phyloP scores from a whole-genome alignment of 2,797 vertebrate species.

The Pygocentrus nattereri region DNA sequence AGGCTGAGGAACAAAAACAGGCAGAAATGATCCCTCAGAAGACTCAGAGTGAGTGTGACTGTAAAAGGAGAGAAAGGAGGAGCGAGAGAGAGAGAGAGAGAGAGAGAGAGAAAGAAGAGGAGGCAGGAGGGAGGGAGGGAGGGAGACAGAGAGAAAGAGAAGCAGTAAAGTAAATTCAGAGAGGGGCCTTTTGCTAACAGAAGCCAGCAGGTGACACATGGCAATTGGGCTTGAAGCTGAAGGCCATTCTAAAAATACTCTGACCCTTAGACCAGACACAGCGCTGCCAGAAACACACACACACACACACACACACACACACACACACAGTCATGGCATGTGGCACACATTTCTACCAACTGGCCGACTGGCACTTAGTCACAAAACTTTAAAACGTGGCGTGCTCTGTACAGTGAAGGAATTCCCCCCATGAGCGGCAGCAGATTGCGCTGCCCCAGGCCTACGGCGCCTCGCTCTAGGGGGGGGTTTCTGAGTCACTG shows the following conservation, averaged over 20 bases:
- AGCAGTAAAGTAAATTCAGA: neutral
- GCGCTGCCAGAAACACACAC: constrained; percentile 29
- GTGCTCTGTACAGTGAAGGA: constrained; percentile 28
- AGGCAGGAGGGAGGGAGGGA: neutral
- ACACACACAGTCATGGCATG: constrained; percentile 42
- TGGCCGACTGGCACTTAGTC: constrained; percentile 50
- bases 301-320: constrained; percentile 38
- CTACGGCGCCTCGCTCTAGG: constrained; percentile 12
- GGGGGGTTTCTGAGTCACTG: constrained; percentile 60
- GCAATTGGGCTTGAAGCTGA: constrained; percentile 55
- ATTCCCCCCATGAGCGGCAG: constrained; percentile 36
- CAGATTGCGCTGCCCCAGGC: constrained; percentile 23
- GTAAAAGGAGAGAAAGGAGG: neutral
- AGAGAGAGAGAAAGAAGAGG: neutral
- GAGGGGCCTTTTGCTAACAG: constrained; percentile 41
- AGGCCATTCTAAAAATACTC: constrained; percentile 65
- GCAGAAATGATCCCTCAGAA: constrained; percentile 13
- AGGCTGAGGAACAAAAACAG: constrained; percentile 65
- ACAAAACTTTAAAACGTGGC: constrained; percentile 51
- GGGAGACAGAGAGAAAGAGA: neutral
- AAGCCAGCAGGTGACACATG: constrained; percentile 62
- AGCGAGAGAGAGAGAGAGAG: neutral
- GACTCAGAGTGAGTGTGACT: neutral
- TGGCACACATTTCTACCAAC: constrained; percentile 52
- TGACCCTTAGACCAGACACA: constrained; percentile 49